Conservation (phyloP, 2,888 invertebrate genomes). For the Xanthia togata region DNA sequence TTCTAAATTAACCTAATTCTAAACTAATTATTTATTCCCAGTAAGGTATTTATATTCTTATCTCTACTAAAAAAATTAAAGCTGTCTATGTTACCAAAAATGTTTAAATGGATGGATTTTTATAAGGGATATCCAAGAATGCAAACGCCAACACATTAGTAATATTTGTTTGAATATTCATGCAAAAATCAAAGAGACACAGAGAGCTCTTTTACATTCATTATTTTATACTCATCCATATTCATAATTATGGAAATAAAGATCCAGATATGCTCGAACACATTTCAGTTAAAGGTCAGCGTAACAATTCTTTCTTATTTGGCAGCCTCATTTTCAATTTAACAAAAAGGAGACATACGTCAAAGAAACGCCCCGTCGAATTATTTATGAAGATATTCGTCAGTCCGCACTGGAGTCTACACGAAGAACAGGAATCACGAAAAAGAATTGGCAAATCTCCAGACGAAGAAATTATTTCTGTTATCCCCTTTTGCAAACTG, state of each 20-base stretch:
- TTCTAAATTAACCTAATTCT: too few relatives aligned
- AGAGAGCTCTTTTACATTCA: not conserved
- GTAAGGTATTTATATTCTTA: not conserved
- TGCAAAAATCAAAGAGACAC: not conserved
- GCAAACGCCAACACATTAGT: not conserved
- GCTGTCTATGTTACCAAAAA: not conserved
- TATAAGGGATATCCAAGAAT: not conserved
- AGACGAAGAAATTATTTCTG: conserved; percentile 70
- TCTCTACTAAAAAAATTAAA: not conserved
- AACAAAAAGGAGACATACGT: conserved; percentile 50
- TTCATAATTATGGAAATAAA: not conserved
- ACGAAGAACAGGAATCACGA: conserved; percentile 53
- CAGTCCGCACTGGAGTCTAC: conserved; percentile 59
- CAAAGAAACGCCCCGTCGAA: conserved; percentile 69
- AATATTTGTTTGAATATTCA: not conserved
- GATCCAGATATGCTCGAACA: conserved; percentile 92
- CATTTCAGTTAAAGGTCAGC: conserved; percentile 93
- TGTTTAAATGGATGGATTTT: too few relatives aligned
- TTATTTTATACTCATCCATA: not conserved
- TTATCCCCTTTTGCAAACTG: conserved; percentile 56
- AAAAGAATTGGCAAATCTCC: conserved; percentile 74
- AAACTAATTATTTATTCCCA: not conserved
- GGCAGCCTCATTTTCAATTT: conserved; percentile 13
- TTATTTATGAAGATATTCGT: conserved; percentile 74
- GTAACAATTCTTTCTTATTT: not conserved